phyloP scores from a whole-genome alignment of 2,888 invertebrate species.

The Ophion obscuratus region DNA sequence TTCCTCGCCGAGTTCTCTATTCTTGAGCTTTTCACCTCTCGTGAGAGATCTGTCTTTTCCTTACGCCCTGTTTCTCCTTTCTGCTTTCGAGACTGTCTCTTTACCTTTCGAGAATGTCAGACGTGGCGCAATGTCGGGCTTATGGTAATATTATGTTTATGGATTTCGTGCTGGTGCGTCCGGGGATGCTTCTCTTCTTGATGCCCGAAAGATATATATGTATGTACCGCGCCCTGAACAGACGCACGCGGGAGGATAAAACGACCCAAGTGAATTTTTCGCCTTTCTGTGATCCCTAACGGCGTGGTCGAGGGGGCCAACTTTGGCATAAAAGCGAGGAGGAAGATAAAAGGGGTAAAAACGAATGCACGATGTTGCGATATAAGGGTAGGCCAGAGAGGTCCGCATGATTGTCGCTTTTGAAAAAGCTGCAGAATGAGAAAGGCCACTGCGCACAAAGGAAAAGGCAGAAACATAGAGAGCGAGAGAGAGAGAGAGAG shows the following conservation, averaged over 20 bases:
- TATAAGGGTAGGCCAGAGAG: slow-evolving; percentile 11
- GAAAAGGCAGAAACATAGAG: neutral
- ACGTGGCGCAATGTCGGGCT: slow-evolving; percentile 52
- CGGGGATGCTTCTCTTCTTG: slow-evolving; percentile 33
- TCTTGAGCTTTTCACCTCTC: slow-evolving; percentile 48
- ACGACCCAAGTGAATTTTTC: slow-evolving; percentile 29
- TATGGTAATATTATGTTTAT: slow-evolving; percentile 66
- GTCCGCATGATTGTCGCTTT: slow-evolving; percentile 32
- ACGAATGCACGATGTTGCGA: slow-evolving; percentile 5
- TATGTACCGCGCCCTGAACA: slow-evolving; percentile 21
- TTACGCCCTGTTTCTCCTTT: neutral
- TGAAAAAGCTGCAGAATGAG: slow-evolving; percentile 22
- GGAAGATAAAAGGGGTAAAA: slow-evolving; percentile 1
- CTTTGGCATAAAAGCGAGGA: neutral
- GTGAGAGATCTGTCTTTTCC: slow-evolving; percentile 17
- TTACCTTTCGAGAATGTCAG: slow-evolving; percentile 47
- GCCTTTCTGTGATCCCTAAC: slow-evolving; percentile 6
- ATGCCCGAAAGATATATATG: slow-evolving; percentile 17
- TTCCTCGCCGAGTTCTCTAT: slow-evolving; percentile 26
- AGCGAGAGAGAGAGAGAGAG: slow-evolving; percentile 7
- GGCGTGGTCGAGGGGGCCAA: slow-evolving; percentile 4
- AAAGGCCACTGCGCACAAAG: slow-evolving; percentile 4
- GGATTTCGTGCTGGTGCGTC: slow-evolving; percentile 55
- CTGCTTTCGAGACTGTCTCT: slow-evolving; percentile 43
- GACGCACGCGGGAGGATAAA: slow-evolving; percentile 17